Evolutionary conservation across 2,797 vertebrate species (phyloP).

Genomic region (Halcyon leucocephala): DNA sequence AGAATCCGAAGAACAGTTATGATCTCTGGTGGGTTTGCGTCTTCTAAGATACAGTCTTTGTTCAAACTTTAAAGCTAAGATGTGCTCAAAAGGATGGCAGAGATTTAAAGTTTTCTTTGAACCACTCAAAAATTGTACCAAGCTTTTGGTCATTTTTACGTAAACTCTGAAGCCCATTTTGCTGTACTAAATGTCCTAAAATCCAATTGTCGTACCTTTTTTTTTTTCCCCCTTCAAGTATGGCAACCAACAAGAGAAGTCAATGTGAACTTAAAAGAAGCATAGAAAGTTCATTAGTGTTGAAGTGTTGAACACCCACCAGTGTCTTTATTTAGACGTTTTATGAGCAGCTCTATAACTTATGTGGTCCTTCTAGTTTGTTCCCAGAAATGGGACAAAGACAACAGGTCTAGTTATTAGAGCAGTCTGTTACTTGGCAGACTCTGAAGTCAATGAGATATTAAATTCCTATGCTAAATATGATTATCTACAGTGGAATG

Average conservation of each 20-base stretch:
- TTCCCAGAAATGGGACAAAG: not conserved
- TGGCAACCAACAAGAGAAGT: not conserved
- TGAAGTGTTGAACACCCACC: not conserved
- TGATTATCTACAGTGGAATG: not conserved
- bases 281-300: too few relatives aligned
- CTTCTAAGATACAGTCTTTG: not conserved
- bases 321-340: not conserved
- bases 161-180: not conserved
- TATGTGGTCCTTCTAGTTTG: not conserved
- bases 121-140: not conserved
- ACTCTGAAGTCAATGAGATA: not conserved
- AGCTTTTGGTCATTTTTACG: not conserved
- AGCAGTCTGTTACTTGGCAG: not conserved
- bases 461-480: not conserved
- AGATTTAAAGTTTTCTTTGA: not conserved
- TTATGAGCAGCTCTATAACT: not conserved
- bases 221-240: not conserved
- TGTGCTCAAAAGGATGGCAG: not conserved
- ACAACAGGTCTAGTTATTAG: not conserved
- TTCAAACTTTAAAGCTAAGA: not conserved
- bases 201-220: not conserved
- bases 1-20: not conserved
- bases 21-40: not conserved
- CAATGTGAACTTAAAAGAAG: not conserved
- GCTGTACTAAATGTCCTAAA: not conserved